Evolutionary conservation across 1,140 invertebrate species (phyloP), one percentile per base, ranked within the genome.

Genomic region (Diachasma alloeum): DNA sequence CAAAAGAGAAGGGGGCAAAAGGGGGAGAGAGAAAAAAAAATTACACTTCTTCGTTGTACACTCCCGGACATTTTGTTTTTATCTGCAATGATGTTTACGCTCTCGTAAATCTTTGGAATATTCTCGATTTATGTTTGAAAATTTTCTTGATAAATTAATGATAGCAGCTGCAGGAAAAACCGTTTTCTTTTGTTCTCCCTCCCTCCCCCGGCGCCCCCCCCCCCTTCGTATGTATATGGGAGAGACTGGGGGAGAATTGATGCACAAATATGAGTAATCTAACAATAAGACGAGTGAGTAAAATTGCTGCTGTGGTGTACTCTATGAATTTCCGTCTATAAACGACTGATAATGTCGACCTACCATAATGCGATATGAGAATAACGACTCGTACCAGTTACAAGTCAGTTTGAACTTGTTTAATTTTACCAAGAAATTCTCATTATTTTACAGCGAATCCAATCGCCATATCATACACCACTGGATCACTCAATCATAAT

Each of bases 61-160:
- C 22, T 63, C 24, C 24, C 59, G 22, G 59, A 31, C 24, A 63
- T 63, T 63, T 63, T 63, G 59, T 63, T 63, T 63, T 63, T 63
- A 63, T 63, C 59, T 63, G 5, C 22, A 26, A 15, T 63, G 59
- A 63, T 63, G 24, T 63, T 63, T 63, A 63, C 24, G 59, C 24
- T 63, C 59, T 63, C 59, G 59, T 63, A 63, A 63, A 63, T 63
- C 59, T 63, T 63, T 24, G 59, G 19, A 63, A 63, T 63, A 63
- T 63, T 63, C 19, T 26, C 19, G 19, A 63, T 63, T 63, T 63
- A 63, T 24, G 24, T 63, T 63, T 63, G 9, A 63, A 26, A 63
- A 63, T 63, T 26, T 63, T 26, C 19, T 19, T 19, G 19, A 56
- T 56, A 56, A 56, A 56, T 56, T 19, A 19, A 19, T 19, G 48